A percentile compares a stretch with the other conserved stretches of the same genome.
Evolutionary conservation across 2,113 vertebrate genomes (phyloP).

Genomic region (Coptodon bakossiorum): DNA sequence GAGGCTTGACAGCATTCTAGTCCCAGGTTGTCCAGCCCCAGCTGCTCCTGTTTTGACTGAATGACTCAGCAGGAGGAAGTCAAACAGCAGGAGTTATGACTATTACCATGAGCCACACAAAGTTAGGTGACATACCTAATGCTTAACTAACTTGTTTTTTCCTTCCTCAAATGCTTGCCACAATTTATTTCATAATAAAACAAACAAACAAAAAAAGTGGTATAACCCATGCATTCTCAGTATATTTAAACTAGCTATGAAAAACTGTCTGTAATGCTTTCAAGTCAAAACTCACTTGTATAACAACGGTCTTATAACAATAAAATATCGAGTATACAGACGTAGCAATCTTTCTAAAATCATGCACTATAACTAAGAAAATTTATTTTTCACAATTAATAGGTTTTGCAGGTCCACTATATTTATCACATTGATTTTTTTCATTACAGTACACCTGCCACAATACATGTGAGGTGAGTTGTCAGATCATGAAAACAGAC

Average conservation of each 20-base stretch:
- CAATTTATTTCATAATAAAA: background rate
- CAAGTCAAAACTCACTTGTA: background rate
- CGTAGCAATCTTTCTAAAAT: background rate
- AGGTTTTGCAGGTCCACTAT: background rate
- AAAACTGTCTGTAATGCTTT: background rate
- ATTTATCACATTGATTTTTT: background rate
- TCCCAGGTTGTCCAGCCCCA: conserved; percentile 39
- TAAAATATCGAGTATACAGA: background rate
- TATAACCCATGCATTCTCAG: background rate
- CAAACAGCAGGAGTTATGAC: conserved; percentile 31
- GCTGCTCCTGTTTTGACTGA: conserved; percentile 42
- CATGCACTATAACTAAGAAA: background rate
- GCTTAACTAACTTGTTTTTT: background rate
- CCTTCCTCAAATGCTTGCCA: background rate
- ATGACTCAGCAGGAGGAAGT: conserved; percentile 35
- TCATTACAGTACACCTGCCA: background rate
- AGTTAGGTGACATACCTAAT: background rate
- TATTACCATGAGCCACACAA: conserved; percentile 3
- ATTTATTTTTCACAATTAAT: background rate
- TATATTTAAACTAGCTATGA: background rate
- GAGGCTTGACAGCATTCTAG: conserved; percentile 34
- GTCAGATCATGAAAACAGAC: background rate
- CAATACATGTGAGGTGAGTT: background rate
- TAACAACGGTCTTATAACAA: background rate
- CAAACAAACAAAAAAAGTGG: background rate